These are phyloP conservation scores for Pristionchus mayeri DNA, from an alignment of 2,888 invertebrate species.

Conservation along the genomic window DNA sequence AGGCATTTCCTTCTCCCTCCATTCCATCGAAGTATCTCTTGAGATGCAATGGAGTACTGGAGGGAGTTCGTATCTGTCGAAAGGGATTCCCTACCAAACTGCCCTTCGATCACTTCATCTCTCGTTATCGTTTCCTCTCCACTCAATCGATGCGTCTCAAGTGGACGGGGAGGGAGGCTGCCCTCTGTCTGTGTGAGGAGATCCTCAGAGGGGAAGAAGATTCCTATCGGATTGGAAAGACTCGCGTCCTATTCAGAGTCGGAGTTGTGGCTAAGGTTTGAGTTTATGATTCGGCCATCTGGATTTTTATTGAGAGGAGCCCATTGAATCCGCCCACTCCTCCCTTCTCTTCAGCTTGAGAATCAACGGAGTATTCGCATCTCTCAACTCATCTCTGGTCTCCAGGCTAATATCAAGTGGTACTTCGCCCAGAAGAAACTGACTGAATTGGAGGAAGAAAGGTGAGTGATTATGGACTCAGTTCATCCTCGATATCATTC, in stretches of 20 bases:
- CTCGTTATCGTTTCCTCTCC: constrained; percentile 84
- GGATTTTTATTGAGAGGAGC: neutral
- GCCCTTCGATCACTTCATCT: constrained; percentile 99
- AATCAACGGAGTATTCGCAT: constrained; percentile 55
- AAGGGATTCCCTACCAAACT: constrained; percentile 99
- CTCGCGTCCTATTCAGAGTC: constrained; percentile 71
- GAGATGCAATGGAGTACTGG: constrained; percentile 99
- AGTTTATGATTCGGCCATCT: constrained; percentile 31
- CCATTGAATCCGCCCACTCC: constrained; percentile 27
- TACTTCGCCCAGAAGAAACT: constrained; percentile 57
- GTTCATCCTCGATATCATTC: neutral
- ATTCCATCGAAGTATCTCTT: neutral
- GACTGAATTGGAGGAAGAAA: constrained; percentile 51
- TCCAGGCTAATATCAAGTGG: constrained; percentile 71
- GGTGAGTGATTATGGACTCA: constrained; percentile 51
- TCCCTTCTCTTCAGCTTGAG: constrained; percentile 53
- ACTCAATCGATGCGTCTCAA: constrained; percentile 37
- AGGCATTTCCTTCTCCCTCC: constrained; percentile 52
- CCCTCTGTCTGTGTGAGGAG: constrained; percentile 46
- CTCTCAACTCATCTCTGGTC: constrained; percentile 55
- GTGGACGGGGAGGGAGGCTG: constrained; percentile 44
- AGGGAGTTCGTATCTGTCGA: constrained; percentile 99
- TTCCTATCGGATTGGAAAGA: constrained; percentile 69
- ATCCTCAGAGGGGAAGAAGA: constrained; percentile 49
- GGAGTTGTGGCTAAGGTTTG: constrained; percentile 72